These are phyloP conservation scores for Gila robusta DNA, from an alignment of 2,797 vertebrate genomes.

Conservation along the genomic window DNA sequence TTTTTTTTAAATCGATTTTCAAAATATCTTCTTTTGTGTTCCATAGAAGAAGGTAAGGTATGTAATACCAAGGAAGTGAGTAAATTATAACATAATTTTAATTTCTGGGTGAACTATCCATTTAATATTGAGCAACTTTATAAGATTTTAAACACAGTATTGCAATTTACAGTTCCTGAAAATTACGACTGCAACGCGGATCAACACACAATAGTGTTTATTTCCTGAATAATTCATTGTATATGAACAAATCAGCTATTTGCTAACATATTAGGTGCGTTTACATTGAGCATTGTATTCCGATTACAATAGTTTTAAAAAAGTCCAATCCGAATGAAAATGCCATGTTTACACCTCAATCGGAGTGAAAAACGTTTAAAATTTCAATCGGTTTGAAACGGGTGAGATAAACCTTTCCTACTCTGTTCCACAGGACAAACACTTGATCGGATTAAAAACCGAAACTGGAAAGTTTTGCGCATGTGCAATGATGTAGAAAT, in stretches of 20 bases:
- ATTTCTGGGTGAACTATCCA: neutral
- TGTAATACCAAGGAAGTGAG: neutral
- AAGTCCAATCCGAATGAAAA: neutral
- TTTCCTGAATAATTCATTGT: too few relatives aligned
- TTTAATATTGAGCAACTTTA: neutral
- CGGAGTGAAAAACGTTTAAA: neutral
- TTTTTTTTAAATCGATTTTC: neutral
- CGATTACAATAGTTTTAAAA: neutral
- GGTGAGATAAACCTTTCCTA: neutral
- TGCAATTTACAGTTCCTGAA: neutral
- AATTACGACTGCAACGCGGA: neutral
- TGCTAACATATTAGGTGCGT: neutral
- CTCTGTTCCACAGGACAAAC: neutral
- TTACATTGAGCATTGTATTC: too few relatives aligned
- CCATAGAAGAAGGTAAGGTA: neutral
- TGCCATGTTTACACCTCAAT: neutral
- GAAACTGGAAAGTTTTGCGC: neutral
- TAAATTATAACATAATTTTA: neutral
- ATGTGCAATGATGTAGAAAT: too few relatives aligned
- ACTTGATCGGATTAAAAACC: neutral
- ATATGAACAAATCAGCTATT: neutral
- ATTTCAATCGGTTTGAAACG: neutral
- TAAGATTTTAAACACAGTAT: neutral
- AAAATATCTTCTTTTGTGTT: neutral
- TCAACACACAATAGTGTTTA: neutral